Evolutionary conservation across 2,113 vertebrate species (phyloP).

Genomic region (Rhabdornis inornatus): DNA sequence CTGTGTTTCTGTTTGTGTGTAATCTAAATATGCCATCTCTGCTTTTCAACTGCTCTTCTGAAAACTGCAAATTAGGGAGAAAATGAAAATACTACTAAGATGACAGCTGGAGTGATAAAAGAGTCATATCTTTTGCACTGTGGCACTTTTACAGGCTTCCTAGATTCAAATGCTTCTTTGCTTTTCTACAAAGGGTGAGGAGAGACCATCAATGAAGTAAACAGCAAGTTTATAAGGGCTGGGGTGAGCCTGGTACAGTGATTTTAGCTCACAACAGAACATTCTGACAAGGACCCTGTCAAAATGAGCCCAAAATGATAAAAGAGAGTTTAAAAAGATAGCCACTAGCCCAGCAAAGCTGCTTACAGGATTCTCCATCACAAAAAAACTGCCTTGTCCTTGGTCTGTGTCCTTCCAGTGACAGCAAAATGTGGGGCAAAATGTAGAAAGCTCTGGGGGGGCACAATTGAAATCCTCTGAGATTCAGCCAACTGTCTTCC

Average conservation of each 20-base stretch:
- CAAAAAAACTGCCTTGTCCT: not conserved
- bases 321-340: not conserved
- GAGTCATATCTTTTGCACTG: not conserved
- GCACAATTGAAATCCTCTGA: not conserved
- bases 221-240: not conserved
- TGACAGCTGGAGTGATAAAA: not conserved
- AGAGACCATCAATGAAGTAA: not conserved
- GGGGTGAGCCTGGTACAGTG: not conserved
- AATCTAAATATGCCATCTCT: constrained; percentile 43
- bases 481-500: not conserved
- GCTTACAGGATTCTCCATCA: not conserved
- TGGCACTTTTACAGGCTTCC: not conserved
- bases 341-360: not conserved
- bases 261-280: not conserved
- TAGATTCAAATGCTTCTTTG: not conserved
- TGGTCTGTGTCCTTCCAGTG: not conserved
- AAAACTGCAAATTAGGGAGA: constrained; percentile 13
- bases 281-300: not conserved
- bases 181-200: not conserved
- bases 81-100: not conserved
- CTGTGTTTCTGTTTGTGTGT: not conserved
- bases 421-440: not conserved
- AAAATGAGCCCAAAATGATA: not conserved
- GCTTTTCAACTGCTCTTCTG: constrained; percentile 8
- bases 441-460: not conserved